Evolutionary conservation across 2,797 vertebrate genomes (phyloP).

Genomic region (Chelidonichthys spinosus): DNA sequence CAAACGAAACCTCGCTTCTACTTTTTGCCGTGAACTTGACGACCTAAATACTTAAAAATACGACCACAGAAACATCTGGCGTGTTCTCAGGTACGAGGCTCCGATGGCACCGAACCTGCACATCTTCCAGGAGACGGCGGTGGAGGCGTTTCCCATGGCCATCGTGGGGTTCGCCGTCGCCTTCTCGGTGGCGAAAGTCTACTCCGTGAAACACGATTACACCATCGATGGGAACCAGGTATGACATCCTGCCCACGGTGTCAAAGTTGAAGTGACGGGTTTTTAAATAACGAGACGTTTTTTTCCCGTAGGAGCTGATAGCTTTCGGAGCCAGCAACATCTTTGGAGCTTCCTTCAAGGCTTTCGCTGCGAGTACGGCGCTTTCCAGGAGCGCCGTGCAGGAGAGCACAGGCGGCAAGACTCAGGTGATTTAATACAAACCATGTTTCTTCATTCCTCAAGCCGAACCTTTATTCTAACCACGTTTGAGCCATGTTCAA

Average conservation of each 20-base stretch:
- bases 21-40: neutral
- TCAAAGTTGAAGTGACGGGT: no score
- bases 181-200: constrained; percentile 95
- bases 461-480: neutral
- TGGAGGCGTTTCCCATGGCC: constrained; percentile 90
- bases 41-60: neutral
- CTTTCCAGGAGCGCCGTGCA: constrained; percentile 96
- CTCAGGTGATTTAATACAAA: constrained; percentile 85
- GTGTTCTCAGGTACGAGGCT: constrained; percentile 84
- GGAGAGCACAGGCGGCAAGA: constrained; percentile 98
- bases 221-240: constrained; percentile 93
- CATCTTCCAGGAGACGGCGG: constrained; percentile 82
- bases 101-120: constrained; percentile 84
- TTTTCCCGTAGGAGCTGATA: constrained; percentile 88
- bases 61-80: neutral
- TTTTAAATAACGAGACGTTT: neutral
- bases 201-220: constrained; percentile 95
- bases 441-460: neutral
- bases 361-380: constrained; percentile 92
- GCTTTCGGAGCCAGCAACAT: constrained; percentile 96
- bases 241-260: neutral
- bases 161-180: constrained; percentile 94
- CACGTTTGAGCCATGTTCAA: neutral
- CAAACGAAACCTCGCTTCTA: no score
- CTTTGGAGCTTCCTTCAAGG: constrained; percentile 89